Evolutionary conservation across 2,888 invertebrate species (phyloP), one percentile per base, ranked within the genome.

Genomic region (Rambutsinella grinnellia): DNA sequence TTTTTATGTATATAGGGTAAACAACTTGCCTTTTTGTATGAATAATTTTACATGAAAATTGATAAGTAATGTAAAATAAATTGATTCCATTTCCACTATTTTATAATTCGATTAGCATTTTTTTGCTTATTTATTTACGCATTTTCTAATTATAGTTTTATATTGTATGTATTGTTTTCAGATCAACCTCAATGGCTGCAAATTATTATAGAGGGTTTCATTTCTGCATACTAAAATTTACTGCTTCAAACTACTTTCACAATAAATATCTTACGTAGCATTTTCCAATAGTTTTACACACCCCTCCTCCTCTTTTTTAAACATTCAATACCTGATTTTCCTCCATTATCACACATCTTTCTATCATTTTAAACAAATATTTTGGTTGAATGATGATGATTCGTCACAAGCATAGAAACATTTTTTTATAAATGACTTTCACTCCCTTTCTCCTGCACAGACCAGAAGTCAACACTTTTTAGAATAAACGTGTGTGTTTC

Each of bases 281-380:
- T 72, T 44, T 47, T 58, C 67, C 57, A 24, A 71, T 21, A 44
- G 47, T 71, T 71, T n/a, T n/a, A n/a, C n/a, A n/a, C n/a, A n/a
- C n/a, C n/a, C n/a, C n/a, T n/a, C n/a, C n/a, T n/a, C n/a, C n/a
- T n/a, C n/a, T n/a, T n/a, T n/a, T n/a, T n/a, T 36, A 36, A 36
- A 5, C 19, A 49, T 17, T 10, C 49, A 17, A n/a, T 17, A 49
- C 15, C 49, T 49, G 49, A 49, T 17, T 49, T 60, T 67, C 28
- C n/a, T n/a, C 67, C 66, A 60, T 63, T 72, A 74, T 74, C 74
- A 74, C 74, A 74, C 74, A 23, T 66, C 61, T 67, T 61, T 36
- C 13, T 36, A 8, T 74, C 74, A 66, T 54, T 53, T 36, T 57
- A 56, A 61, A 67, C 67, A 67, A 72, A 67, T 49, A 58, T 28